Base-by-base conservation (phyloP, 2,888 invertebrate genomes). In the Synergus laeviventris region DNA sequence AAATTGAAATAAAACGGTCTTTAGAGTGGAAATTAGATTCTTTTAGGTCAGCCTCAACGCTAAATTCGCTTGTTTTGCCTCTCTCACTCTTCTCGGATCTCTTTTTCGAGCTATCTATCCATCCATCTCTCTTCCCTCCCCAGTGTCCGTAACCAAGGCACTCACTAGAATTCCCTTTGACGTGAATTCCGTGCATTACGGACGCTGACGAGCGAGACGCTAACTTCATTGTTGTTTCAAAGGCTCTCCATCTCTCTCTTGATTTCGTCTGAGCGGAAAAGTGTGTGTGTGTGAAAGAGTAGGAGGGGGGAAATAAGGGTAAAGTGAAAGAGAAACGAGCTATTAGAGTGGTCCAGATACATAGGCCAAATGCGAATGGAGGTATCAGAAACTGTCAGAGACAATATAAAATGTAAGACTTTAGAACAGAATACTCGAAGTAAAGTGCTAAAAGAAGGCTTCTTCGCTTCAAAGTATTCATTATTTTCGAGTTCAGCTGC, bases 221-320 rank as follows among this genome's bases (percentile, higher is more conserved):
- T 89, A 89, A 88, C 89, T 89, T 89, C 86, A 88, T 89, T 89
- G 88, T 88, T 89, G 88, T 87, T 89, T 89, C 88, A 89, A 89
- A 89, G 88, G 87, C 81, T 75, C 79, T 76, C 77, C 73, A 66
- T 79, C 18, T 56, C 12, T 12, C 56, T 24, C 56, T 56, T 14
- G 56, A 24, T 56, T 56, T 56, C 11, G 14, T 12, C 56, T 24
- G 24, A 11, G 21, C 4, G 49, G n/a, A 8, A n/a, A 49, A 49
- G 24, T 24, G 66, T 24, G 16, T 12, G 2, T 49, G 49, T 11
- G 39, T 21, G 21, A 36, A 62, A 39, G 62, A 18, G 62, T 3
- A 38, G n/a, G 38, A 1, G n/a, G 39, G 39, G n/a, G 12, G n/a
- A 49, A n/a, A 49, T 49, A 18, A 18, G 49, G 49, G n/a, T 49